These are phyloP conservation scores for Chrysolina americana DNA, from an alignment of 2,888 invertebrate genomes.

Conservation along the genomic window DNA sequence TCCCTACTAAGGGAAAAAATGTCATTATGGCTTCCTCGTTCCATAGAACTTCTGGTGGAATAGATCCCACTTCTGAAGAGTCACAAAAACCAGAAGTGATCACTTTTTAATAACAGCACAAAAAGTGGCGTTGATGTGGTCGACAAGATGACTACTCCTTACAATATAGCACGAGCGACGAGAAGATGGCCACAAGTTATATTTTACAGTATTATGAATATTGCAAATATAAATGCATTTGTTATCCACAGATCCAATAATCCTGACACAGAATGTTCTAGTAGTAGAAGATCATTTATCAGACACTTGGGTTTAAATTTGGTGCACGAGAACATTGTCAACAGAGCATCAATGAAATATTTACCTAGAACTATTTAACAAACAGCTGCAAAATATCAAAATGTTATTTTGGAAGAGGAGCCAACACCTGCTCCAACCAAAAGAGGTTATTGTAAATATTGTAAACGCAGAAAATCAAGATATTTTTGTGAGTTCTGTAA, in stretches of 20 bases:
- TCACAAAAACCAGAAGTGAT: conserved; percentile 29
- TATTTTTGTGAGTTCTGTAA: conserved; percentile 29
- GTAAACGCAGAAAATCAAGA: conserved; percentile 28
- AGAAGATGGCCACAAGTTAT: neutral
- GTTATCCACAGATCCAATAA: conserved; percentile 21
- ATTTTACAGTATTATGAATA: conserved; percentile 20
- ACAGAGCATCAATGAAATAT: conserved; percentile 29
- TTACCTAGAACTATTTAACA: conserved; percentile 22
- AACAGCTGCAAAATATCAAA: conserved; percentile 22
- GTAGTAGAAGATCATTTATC: conserved; percentile 21
- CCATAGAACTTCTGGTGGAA: conserved; percentile 16
- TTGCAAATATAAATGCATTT: conserved; percentile 26
- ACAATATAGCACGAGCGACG: neutral
- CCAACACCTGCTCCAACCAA: conserved; percentile 27
- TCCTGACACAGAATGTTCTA: neutral
- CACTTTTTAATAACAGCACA: conserved; percentile 26
- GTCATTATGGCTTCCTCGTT: conserved; percentile 33
- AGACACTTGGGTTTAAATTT: conserved; percentile 31
- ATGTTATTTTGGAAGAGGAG: conserved; percentile 24
- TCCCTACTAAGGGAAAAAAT: conserved; percentile 34
- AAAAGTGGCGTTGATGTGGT: conserved; percentile 36
- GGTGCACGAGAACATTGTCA: conserved; percentile 25
- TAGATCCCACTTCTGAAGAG: too few relatives aligned
- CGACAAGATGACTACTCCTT: conserved; percentile 17
- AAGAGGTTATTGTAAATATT: conserved; percentile 34